Evolutionary conservation across 2,888 invertebrate species (phyloP).

Genomic region (Troilus luridus): DNA sequence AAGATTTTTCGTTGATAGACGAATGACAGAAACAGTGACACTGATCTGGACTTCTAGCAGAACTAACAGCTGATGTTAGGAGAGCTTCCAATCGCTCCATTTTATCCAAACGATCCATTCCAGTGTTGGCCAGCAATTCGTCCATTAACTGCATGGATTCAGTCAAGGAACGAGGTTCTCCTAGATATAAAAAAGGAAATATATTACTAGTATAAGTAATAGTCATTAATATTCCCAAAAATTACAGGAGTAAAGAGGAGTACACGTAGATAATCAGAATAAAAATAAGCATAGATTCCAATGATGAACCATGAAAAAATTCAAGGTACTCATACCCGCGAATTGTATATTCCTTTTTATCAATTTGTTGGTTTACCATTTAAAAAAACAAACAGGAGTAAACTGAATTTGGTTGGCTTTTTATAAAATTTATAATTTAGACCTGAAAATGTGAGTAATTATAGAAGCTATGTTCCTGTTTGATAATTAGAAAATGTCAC

Average conservation of each 20-base stretch:
- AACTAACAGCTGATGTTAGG: conserved; percentile 80
- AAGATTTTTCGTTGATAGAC: conserved; percentile 67
- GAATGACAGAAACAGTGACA: conserved; percentile 62
- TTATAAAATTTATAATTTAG: too few species aligned
- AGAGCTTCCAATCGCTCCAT: conserved; percentile 90
- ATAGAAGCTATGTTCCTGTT: too few species aligned
- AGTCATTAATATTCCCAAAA: not conserved
- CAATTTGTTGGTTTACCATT: too few species aligned
- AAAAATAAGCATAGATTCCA: not conserved
- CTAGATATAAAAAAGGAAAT: conserved; percentile 57
- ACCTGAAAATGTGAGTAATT: too few species aligned
- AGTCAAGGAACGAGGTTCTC: conserved; percentile 81
- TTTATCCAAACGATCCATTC: conserved; percentile 87
- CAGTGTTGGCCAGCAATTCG: conserved; percentile 84
- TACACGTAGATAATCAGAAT: too few species aligned
- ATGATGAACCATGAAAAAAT: not conserved
- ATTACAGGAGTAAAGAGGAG: not conserved
- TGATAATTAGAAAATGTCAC: too few species aligned
- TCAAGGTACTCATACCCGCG: too few species aligned
- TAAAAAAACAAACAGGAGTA: too few species aligned
- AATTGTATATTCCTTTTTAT: too few species aligned
- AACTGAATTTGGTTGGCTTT: too few species aligned
- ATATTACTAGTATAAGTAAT: conserved; percentile 9
- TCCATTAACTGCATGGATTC: conserved; percentile 93
- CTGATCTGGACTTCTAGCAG: conserved; percentile 53